Percentiles rank a stretch among this genome's conserved stretches.
phyloP scores from a whole-genome alignment of 2,113 vertebrate genomes.

The Caranx melampygus region DNA sequence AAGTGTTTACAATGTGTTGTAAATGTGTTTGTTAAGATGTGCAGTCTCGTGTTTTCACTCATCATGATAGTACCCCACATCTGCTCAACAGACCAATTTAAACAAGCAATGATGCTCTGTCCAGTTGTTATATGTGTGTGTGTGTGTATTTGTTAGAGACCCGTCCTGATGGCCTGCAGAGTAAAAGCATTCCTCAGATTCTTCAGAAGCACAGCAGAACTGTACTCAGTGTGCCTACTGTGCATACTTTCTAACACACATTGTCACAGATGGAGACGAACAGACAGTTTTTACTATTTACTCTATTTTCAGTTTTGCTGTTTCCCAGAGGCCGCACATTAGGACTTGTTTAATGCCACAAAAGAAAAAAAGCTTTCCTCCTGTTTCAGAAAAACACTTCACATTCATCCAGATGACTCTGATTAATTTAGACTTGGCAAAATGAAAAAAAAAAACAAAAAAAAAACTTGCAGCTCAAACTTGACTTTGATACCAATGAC shows the following conservation, averaged over 20 bases:
- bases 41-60: constrained; percentile 11
- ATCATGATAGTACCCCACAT: constrained; percentile 43
- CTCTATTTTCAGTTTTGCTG: constrained; percentile 1
- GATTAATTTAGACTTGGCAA: background rate
- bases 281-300: background rate
- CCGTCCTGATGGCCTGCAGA: constrained; percentile 68
- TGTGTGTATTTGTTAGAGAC: constrained; percentile 62
- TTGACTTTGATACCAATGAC: background rate
- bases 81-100: constrained; percentile 65
- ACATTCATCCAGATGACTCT: background rate
- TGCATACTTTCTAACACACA: constrained; percentile 21
- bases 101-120: constrained; percentile 50
- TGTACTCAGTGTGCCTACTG: constrained; percentile 50
- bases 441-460: background rate
- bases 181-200: constrained; percentile 80
- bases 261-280: constrained; percentile 17
- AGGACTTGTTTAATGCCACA: background rate
- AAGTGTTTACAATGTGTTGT: background rate
- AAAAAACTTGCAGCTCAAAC: background rate
- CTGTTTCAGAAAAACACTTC: background rate
- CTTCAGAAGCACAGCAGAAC: constrained; percentile 72
- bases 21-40: constrained; percentile 43
- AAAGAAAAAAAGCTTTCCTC: background rate
- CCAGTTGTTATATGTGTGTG: constrained; percentile 63
- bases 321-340: background rate